Conservation (phyloP, 2,113 vertebrate genomes). For the Calyptomena viridis region DNA sequence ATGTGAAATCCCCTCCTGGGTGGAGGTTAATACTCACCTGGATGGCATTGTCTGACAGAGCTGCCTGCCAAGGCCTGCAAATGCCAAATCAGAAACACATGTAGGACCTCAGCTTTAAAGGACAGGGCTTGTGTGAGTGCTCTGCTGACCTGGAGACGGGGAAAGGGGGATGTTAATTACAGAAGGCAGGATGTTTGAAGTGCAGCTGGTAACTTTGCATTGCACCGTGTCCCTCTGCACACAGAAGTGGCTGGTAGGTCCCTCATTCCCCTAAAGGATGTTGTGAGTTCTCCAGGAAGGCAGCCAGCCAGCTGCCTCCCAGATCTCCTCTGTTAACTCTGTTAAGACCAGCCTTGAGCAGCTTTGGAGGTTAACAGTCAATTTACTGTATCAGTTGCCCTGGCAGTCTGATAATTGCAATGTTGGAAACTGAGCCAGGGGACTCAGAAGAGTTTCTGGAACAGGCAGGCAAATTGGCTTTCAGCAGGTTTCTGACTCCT, state of each 20-base stretch:
- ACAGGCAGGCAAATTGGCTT: background rate
- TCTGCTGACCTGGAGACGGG: background rate
- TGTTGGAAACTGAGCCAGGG: background rate
- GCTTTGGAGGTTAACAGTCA: background rate
- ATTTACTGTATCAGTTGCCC: background rate
- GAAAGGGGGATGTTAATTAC: background rate
- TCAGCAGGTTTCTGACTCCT: background rate
- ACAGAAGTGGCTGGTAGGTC: background rate
- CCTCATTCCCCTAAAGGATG: fast-evolving
- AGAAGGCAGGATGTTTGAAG: background rate
- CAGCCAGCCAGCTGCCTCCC: background rate
- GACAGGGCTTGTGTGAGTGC: fast-evolving
- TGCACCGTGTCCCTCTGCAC: background rate
- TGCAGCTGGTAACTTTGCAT: background rate
- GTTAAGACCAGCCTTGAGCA: background rate
- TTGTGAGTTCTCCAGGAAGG: background rate
- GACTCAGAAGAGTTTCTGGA: background rate
- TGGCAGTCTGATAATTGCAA: background rate
- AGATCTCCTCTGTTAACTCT: background rate
- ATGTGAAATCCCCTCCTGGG: background rate
- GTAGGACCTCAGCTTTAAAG: fast-evolving
- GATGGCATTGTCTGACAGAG: background rate
- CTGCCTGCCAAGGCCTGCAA: background rate
- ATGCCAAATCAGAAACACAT: background rate
- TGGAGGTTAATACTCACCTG: background rate